phyloP scores from a whole-genome alignment of 2,888 invertebrate species.

The Smittia sp. region DNA sequence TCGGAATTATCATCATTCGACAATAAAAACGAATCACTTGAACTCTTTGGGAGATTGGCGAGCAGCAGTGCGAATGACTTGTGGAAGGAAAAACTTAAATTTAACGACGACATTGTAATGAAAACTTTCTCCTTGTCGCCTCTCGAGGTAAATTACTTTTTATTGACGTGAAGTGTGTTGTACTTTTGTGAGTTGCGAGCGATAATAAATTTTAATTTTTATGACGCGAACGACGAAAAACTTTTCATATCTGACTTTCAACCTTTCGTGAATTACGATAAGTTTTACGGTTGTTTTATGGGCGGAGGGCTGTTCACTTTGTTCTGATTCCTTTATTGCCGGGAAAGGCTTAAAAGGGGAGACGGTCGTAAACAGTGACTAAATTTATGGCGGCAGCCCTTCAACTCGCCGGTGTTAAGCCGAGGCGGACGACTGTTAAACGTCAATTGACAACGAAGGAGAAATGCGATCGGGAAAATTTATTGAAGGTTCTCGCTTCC shows the following conservation, averaged over 20 bases:
- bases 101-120: too few relatives aligned
- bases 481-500: not conserved
- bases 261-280: not conserved
- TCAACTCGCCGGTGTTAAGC: not conserved
- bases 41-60: not conserved
- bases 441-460: not conserved
- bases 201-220: not conserved
- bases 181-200: not conserved
- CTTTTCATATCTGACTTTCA: not conserved
- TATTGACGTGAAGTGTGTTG: not conserved
- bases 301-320: too few relatives aligned
- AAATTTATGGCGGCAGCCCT: too few relatives aligned
- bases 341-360: too few relatives aligned
- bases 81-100: too few relatives aligned
- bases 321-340: too few relatives aligned
- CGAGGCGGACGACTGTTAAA: not conserved
- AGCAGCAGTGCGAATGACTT: not conserved
- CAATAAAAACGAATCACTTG: not conserved
- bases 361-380: too few relatives aligned
- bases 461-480: not conserved
- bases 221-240: not conserved
- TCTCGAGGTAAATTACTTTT: too few relatives aligned
- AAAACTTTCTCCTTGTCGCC: too few relatives aligned
- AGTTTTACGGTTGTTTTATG: not conserved
- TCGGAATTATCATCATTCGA: constrained; percentile 2